phyloP scores from a whole-genome alignment of 2,113 vertebrate species.

The Hylia prasina region DNA sequence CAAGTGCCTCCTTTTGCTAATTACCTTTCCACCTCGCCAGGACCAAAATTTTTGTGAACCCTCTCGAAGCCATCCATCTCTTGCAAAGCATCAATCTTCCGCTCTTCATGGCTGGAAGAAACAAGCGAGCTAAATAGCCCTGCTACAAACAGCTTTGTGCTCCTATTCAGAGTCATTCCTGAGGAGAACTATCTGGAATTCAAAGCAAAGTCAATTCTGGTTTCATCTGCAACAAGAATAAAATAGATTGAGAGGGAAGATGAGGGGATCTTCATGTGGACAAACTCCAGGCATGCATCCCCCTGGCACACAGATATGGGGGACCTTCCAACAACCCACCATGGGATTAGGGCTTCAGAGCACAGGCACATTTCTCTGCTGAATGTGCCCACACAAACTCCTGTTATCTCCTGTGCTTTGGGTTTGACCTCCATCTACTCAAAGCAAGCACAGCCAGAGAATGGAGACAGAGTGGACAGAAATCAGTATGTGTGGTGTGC shows the following conservation, averaged over 20 bases:
- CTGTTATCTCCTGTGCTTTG: neutral
- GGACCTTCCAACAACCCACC: neutral
- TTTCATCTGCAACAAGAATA: neutral
- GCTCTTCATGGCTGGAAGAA: conserved; percentile 36
- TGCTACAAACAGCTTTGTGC: neutral
- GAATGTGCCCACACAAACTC: neutral
- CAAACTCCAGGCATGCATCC: neutral
- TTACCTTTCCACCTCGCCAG: conserved; percentile 47
- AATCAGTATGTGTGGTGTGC: rapidly evolving
- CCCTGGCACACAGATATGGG: too few relatives aligned
- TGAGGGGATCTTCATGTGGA: neutral
- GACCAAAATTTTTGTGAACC: neutral
- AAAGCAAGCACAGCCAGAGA: neutral
- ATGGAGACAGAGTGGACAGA: neutral
- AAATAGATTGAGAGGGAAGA: neutral
- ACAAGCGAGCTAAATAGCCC: neutral
- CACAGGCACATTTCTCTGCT: neutral
- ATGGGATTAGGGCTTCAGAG: neutral
- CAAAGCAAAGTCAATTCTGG: neutral
- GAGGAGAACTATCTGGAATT: neutral
- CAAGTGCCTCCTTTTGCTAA: neutral
- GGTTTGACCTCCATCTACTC: neutral
- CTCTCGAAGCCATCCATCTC: neutral
- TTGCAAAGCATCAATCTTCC: neutral
- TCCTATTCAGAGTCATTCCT: neutral